Conservation (phyloP, 2,888 invertebrate genomes). For the Phyto melanocephala region DNA sequence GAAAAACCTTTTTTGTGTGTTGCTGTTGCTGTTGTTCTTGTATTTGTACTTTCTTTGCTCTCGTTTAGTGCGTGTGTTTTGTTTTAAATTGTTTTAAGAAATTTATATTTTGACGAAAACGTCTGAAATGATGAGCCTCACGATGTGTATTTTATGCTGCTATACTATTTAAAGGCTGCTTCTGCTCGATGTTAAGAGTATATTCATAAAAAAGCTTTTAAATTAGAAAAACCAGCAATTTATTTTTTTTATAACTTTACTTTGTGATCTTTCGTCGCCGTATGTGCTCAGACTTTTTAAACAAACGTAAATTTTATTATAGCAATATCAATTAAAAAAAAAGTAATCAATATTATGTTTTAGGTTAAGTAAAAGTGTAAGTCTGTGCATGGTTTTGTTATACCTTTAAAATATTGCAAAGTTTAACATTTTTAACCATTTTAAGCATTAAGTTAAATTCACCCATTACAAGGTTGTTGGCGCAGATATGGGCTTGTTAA, state of each 20-base stretch:
- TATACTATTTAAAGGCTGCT: constrained; percentile 12
- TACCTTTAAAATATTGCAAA: too few relatives aligned
- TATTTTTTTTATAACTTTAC: background rate
- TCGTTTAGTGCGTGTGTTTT: background rate
- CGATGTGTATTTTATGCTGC: constrained; percentile 1
- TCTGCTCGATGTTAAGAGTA: background rate
- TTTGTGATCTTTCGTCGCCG: background rate
- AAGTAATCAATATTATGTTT: constrained; percentile 6
- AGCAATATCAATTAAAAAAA: constrained; percentile 1
- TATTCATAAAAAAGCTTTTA: background rate
- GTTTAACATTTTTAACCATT: too few relatives aligned
- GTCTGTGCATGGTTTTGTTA: background rate
- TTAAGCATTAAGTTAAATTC: too few relatives aligned
- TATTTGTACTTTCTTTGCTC: background rate
- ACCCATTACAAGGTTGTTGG: too few relatives aligned
- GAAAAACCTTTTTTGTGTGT: background rate
- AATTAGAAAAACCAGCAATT: too few relatives aligned
- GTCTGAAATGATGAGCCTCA: background rate
- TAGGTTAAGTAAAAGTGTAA: background rate
- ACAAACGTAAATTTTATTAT: background rate
- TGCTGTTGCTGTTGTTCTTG: background rate
- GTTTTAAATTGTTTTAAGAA: constrained; percentile 2
- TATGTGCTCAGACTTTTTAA: background rate
- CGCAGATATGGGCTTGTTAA: too few relatives aligned
- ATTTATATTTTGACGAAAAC: background rate